phyloP scores from a whole-genome alignment of 2,113 vertebrate species.

The Pampusana beccarii region DNA sequence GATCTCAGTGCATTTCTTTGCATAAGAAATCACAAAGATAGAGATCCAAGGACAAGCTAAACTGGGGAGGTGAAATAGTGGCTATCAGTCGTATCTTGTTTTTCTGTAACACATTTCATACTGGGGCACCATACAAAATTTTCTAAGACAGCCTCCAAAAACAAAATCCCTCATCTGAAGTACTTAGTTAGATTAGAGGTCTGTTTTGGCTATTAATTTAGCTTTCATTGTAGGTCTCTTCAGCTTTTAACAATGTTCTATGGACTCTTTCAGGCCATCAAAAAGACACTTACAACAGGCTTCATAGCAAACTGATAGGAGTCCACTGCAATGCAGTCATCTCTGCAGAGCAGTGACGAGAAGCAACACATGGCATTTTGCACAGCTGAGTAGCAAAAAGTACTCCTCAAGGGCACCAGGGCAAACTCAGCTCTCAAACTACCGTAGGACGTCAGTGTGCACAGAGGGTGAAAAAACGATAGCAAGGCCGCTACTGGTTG shows the following conservation, averaged over 20 bases:
- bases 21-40: neutral
- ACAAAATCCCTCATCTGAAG: neutral
- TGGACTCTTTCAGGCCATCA: constrained; percentile 26
- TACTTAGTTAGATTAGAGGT: neutral
- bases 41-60: neutral
- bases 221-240: constrained; percentile 19
- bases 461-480: neutral
- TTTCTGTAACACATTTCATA: neutral
- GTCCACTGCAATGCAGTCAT: constrained; percentile 58
- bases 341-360: constrained; percentile 52
- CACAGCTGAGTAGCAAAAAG: constrained; percentile 55
- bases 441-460: neutral
- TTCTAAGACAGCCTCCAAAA: neutral
- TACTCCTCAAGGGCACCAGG: constrained; percentile 45
- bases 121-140: neutral
- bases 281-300: constrained; percentile 19
- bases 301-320: constrained; percentile 23
- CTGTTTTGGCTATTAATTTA: constrained; percentile 21
- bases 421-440: constrained; percentile 3
- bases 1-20: neutral
- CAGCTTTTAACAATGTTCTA: constrained; percentile 35
- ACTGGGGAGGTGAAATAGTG: neutral
- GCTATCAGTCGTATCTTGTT: neutral
- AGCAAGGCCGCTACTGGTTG: neutral
- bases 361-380: constrained; percentile 53